A percentile compares a stretch with the other conserved stretches of the same genome.
Evolutionary conservation across 2,888 invertebrate species (phyloP).

Genomic region (Noctua janthina): DNA sequence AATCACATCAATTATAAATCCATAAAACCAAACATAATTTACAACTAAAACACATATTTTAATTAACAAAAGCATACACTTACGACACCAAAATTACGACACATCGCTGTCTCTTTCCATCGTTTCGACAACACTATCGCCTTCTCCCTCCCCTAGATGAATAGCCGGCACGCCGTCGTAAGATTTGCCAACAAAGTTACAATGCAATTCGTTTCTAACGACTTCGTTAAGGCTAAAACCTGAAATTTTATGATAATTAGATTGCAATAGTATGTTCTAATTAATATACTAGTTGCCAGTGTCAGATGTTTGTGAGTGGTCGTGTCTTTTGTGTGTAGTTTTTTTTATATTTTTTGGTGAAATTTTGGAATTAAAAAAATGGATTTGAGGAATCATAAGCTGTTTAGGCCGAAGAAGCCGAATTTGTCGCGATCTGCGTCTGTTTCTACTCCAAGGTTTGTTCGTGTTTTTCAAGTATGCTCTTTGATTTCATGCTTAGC

Average conservation of each 20-base stretch:
- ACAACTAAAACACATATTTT: slow-evolving; percentile 70
- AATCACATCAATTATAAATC: slow-evolving; percentile 58
- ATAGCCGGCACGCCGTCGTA: slow-evolving; percentile 74
- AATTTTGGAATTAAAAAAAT: slow-evolving; percentile 69
- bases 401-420: slow-evolving; percentile 80
- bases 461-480: slow-evolving; percentile 10
- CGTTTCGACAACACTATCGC: slow-evolving; percentile 24
- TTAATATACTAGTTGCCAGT: slow-evolving; percentile 84
- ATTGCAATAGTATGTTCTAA: slow-evolving; percentile 86
- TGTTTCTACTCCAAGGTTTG: slow-evolving; percentile 85
- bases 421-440: slow-evolving; percentile 82
- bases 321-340: slow-evolving; percentile 75
- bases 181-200: slow-evolving; percentile 77
- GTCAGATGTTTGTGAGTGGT: slow-evolving; percentile 83
- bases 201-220: slow-evolving; percentile 83
- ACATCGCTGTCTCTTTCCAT: slow-evolving; percentile 67
- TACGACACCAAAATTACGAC: slow-evolving; percentile 81
- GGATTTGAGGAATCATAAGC: slow-evolving; percentile 84
- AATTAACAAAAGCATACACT: slow-evolving; percentile 76
- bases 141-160: slow-evolving; percentile 76
- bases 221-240: slow-evolving; percentile 86
- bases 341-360: slow-evolving; percentile 58
- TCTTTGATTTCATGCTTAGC: not conserved
- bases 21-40: slow-evolving; percentile 49
- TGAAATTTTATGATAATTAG: slow-evolving; percentile 89